phyloP scores from a whole-genome alignment of 2,888 invertebrate species.

The Lampropteryx suffumata region DNA sequence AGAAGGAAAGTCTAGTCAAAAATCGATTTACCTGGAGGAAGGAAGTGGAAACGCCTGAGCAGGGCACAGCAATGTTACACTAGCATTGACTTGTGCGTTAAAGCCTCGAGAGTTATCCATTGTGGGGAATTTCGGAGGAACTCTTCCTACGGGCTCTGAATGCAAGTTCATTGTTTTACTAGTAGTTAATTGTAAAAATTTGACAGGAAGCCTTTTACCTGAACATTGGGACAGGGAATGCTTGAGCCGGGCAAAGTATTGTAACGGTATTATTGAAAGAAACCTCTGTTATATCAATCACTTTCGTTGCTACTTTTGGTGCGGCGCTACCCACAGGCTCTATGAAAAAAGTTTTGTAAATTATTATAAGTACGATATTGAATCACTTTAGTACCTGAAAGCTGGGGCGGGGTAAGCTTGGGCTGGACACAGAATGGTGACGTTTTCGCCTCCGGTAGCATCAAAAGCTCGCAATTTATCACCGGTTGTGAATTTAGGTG shows the following conservation, averaged over 20 bases:
- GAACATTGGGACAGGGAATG: slow-evolving; percentile 86
- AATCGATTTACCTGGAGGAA: slow-evolving; percentile 81
- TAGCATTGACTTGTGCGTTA: slow-evolving; percentile 75
- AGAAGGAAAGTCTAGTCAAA: slow-evolving; percentile 44
- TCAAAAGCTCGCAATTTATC: slow-evolving; percentile 86
- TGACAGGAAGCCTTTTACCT: slow-evolving; percentile 73
- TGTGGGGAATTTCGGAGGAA: slow-evolving; percentile 88
- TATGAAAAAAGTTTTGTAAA: slow-evolving; percentile 53
- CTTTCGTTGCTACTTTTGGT: slow-evolving; percentile 85
- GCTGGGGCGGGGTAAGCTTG: slow-evolving; percentile 89
- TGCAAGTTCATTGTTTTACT: slow-evolving; percentile 34
- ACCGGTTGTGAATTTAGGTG: slow-evolving; percentile 85
- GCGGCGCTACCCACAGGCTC: slow-evolving; percentile 88
- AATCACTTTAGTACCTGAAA: slow-evolving; percentile 76
- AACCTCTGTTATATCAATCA: slow-evolving; percentile 74
- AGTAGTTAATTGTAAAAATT: slow-evolving; percentile 13
- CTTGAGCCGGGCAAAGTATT: slow-evolving; percentile 86
- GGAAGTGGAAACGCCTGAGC: slow-evolving; percentile 87
- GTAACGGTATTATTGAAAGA: slow-evolving; percentile 59
- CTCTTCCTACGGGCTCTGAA: slow-evolving; percentile 84
- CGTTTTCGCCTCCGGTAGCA: slow-evolving; percentile 70
- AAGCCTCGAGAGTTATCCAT: slow-evolving; percentile 85
- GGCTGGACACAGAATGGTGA: slow-evolving; percentile 86
- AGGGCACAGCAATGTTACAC: slow-evolving; percentile 85
- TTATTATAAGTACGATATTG: slow-evolving; percentile 19